These are phyloP conservation scores for Phrynocephalus forsythii DNA, from an alignment of 2,797 vertebrate genomes.

Conservation along the genomic window DNA sequence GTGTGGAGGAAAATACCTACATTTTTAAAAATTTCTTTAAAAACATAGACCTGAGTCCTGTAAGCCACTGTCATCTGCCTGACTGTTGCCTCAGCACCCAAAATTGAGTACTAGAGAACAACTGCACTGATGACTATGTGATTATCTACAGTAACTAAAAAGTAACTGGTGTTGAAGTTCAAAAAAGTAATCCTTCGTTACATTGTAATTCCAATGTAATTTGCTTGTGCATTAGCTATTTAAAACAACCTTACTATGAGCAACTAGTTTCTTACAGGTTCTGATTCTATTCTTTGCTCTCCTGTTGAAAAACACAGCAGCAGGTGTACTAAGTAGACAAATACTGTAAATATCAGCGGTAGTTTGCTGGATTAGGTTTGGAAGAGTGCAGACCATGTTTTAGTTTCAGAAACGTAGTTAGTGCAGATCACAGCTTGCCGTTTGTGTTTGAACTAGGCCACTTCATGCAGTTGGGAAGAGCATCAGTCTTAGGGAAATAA, in stretches of 20 bases:
- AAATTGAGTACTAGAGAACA: too few species aligned
- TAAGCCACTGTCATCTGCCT: too few species aligned
- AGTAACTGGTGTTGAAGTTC: too few species aligned
- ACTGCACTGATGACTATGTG: too few species aligned
- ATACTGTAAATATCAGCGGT: background rate
- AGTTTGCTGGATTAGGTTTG: background rate
- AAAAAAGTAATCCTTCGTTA: too few species aligned
- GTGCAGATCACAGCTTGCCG: background rate
- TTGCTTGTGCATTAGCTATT: background rate
- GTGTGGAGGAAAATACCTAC: too few species aligned
- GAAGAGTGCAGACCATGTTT: background rate
- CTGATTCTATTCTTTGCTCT: background rate
- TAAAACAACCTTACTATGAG: background rate
- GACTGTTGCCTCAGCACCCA: too few species aligned
- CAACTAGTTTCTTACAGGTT: background rate
- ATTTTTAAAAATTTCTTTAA: too few species aligned
- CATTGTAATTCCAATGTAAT: too few species aligned
- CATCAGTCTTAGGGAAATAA: background rate
- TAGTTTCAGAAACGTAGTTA: background rate
- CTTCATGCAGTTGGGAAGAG: background rate
- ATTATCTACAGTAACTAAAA: too few species aligned
- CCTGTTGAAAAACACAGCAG: too few species aligned
- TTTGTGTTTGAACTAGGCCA: background rate
- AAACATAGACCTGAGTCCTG: too few species aligned
- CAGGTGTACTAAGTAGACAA: background rate